These are phyloP conservation scores for Agelastica alni DNA, from an alignment of 2,888 invertebrate genomes.

Conservation along the genomic window DNA sequence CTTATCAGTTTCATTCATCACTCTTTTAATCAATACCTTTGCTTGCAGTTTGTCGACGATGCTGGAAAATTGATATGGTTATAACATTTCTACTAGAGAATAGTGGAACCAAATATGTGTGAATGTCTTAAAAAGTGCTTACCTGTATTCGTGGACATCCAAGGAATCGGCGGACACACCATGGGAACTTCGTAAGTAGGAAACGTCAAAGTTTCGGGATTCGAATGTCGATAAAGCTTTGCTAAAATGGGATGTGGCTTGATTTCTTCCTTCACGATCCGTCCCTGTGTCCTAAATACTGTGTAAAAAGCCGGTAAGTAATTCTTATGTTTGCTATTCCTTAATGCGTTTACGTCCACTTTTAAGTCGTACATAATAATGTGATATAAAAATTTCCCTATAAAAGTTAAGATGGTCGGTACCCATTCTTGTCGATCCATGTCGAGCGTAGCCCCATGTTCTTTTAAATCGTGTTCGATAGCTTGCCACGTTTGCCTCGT, in stretches of 20 bases:
- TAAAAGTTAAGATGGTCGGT: conserved; percentile 62
- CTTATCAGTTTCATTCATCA: too few species aligned
- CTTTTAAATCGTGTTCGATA: conserved; percentile 58
- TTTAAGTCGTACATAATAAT: conserved; percentile 85
- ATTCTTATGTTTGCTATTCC: conserved; percentile 62
- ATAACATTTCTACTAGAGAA: too few species aligned
- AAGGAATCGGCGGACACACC: conserved; percentile 84
- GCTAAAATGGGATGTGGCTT: conserved; percentile 83
- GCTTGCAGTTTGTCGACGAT: too few species aligned
- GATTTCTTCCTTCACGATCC: conserved; percentile 69
- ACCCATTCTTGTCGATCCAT: conserved; percentile 68
- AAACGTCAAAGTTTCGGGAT: conserved; percentile 71
- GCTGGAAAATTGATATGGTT: too few species aligned
- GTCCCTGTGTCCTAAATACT: conserved; percentile 71
- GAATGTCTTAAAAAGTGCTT: too few species aligned
- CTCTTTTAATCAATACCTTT: too few species aligned
- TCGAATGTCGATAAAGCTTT: conserved; percentile 70
- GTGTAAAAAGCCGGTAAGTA: conserved; percentile 79
- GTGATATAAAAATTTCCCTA: conserved; percentile 86
- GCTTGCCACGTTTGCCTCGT: conserved; percentile 76
- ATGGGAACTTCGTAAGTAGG: conserved; percentile 75
- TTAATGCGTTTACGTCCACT: conserved; percentile 75
- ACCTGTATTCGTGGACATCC: conserved; percentile 63
- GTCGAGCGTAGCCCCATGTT: conserved; percentile 46
- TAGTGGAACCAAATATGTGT: too few species aligned